phyloP scores from a whole-genome alignment of 2,797 vertebrate genomes.

The Aulostomus chinensis region DNA sequence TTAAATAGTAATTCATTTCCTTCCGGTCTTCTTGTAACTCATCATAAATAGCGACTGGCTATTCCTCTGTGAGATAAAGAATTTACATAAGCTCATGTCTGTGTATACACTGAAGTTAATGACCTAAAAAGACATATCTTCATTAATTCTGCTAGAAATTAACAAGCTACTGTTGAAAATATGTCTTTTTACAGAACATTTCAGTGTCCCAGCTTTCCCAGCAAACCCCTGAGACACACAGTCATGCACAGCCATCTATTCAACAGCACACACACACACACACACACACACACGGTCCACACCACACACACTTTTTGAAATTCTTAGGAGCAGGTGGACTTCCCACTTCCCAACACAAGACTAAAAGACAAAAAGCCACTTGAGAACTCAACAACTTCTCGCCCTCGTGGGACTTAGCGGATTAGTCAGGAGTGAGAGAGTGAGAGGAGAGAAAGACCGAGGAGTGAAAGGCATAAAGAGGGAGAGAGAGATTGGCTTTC shows the following conservation, averaged over 20 bases:
- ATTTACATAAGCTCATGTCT: no score
- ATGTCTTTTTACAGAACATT: constrained; percentile 18
- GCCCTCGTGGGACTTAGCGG: constrained; percentile 71
- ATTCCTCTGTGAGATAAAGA: no score
- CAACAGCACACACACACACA: constrained; percentile 3
- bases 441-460: constrained; percentile 62
- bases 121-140: no score
- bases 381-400: constrained; percentile 71
- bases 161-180: constrained; percentile 13
- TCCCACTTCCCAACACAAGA: constrained; percentile 66
- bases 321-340: constrained; percentile 75
- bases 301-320: constrained; percentile 42
- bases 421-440: constrained; percentile 74
- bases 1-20: not conserved
- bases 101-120: no score
- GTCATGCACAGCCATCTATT: not conserved
- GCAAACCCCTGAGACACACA: not conserved
- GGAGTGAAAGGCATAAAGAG: constrained; percentile 72
- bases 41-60: constrained; percentile 8
- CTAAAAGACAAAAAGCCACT: constrained; percentile 76
- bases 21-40: not conserved
- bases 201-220: constrained; percentile 30
- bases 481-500: constrained; percentile 60
- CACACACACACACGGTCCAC: constrained; percentile 9
- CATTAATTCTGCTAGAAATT: no score